These are phyloP conservation scores for Chiloscyllium plagiosum DNA, from an alignment of 2,113 vertebrate genomes.

Conservation along the genomic window DNA sequence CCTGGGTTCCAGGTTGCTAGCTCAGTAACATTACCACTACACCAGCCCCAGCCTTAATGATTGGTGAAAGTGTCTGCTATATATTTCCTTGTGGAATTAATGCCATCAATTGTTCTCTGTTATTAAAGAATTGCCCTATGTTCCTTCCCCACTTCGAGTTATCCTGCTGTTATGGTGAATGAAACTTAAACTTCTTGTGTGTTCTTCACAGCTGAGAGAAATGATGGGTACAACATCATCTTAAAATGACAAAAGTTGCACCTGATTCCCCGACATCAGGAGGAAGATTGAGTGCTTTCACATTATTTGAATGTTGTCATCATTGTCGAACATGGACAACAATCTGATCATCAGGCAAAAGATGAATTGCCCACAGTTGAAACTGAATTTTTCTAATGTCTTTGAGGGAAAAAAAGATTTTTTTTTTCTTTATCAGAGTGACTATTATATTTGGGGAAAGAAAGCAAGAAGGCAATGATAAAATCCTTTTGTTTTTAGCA, in stretches of 20 bases:
- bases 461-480: neutral
- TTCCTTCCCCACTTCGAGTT: neutral
- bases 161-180: neutral
- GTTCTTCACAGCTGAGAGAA: conserved; percentile 68
- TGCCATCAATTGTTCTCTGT: neutral
- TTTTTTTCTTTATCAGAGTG: neutral
- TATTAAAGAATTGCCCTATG: neutral
- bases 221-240: conserved; percentile 76
- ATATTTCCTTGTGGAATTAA: neutral
- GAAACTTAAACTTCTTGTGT: neutral
- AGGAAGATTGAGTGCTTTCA: neutral
- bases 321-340: neutral
- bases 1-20: too few species aligned
- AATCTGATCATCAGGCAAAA: neutral
- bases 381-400: neutral
- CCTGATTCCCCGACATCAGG: neutral
- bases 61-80: neutral
- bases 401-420: neutral
- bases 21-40: too few species aligned
- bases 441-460: neutral
- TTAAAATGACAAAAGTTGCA: conserved; percentile 63
- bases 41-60: neutral
- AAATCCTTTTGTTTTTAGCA: neutral
- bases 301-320: neutral
- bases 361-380: neutral